Evolutionary conservation across 2,113 vertebrate species (phyloP).

Genomic region (Lepisosteus osseus): DNA sequence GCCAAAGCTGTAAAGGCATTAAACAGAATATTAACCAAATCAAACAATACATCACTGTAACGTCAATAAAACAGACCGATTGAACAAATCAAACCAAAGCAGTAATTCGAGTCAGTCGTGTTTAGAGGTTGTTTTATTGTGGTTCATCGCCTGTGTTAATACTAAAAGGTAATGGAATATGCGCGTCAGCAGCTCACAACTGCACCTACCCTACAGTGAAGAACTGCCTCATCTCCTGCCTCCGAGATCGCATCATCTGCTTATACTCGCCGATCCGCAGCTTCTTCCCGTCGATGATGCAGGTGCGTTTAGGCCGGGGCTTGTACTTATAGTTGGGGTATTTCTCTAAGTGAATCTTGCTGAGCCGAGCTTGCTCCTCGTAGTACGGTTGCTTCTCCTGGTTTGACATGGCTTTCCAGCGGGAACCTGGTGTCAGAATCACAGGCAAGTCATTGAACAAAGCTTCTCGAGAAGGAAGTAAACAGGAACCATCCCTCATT

Average conservation of each 20-base stretch:
- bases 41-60: too few relatives aligned
- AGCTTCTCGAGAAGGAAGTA: too few relatives aligned
- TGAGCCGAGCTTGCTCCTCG: slow-evolving; percentile 95
- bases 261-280: slow-evolving; percentile 97
- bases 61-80: too few relatives aligned
- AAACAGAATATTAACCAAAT: too few relatives aligned
- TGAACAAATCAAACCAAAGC: too few relatives aligned
- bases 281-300: slow-evolving; percentile 98
- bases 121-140: neutral
- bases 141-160: neutral
- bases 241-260: slow-evolving; percentile 95
- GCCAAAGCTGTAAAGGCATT: too few relatives aligned
- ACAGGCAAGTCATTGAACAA: too few relatives aligned
- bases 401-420: slow-evolving; percentile 98
- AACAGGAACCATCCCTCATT: too few relatives aligned
- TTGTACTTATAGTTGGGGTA: slow-evolving; percentile 99
- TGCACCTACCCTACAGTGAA: slow-evolving; percentile 91
- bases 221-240: slow-evolving; percentile 99
- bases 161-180: neutral
- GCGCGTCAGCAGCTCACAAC: neutral
- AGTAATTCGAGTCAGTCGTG: too few relatives aligned
- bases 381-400: slow-evolving; percentile 98
- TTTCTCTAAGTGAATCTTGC: slow-evolving; percentile 98
- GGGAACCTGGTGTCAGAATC: slow-evolving; percentile 72
- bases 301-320: slow-evolving; percentile 96